Evolutionary conservation across 1,140 invertebrate species (phyloP), one percentile per base, ranked within the genome.

Genomic region (Melitaea cinxia): DNA sequence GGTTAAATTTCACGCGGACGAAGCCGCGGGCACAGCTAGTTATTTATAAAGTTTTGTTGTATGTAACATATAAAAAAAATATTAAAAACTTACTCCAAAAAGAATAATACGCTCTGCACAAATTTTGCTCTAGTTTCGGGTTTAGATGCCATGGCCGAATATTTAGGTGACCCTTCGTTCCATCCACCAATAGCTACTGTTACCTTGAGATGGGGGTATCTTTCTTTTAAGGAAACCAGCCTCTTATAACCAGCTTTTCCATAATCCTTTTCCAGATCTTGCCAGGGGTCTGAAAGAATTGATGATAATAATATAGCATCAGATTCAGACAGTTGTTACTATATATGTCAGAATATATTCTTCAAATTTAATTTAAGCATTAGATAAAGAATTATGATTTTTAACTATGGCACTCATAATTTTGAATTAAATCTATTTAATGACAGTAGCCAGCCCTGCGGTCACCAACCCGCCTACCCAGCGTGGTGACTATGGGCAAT

Each of bases 171-270:
- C 0, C 96, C 96, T 87, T 97, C 96, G 76, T 96, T 97, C 96
- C 96, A 97, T 1, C 97, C 97, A 0, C 97, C 97, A 35, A 98
- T 95, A 6, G 96, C 96, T 1, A 98, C 73, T 0, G 94, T 93
- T 1, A 96, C 92, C 84, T 96, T 97, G 2, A 98, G 80, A 68
- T 94, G 92, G 0, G 95, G 95, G 89, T 96, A 94, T 7, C 91
- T 91, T 28, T 92, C 77, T 67, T 95, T 95, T 0, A 97, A 77
- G 0, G 79, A 81, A 0, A 94, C 95, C 52, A 96, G 82, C 42
- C 94, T 93, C 65, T 93, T 94, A 75, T 94, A 97, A 14, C 94
- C 94, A 9, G 93, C 95, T 85, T 93, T 94, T 53, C 95, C 95
- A 72, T 95, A 94, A 71, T 95, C 91, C 53, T 96, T 95, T 14